A percentile compares a stretch with the other conserved stretches of the same genome.
Evolutionary conservation across 53 echinoderm and acorn worm species (phyloP).

Genomic region (Glandiceps talaboti): DNA sequence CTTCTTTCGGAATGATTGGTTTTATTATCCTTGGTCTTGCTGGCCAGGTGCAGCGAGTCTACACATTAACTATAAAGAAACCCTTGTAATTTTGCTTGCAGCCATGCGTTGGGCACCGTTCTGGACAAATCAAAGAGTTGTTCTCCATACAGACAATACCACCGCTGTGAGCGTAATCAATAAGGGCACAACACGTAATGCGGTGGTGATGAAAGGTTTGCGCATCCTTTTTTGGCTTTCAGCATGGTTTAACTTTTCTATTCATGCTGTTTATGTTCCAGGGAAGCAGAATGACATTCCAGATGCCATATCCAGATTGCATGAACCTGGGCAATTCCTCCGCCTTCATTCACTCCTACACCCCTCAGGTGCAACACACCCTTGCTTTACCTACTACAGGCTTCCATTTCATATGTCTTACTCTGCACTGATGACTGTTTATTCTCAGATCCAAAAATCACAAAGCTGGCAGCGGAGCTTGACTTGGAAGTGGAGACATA

Average conservation of each 20-base stretch:
- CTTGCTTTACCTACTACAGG: too few species aligned
- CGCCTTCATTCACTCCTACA: neutral
- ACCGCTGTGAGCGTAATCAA: constrained; percentile 1
- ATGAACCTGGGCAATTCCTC: neutral
- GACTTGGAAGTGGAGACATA: neutral
- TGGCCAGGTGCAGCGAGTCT: constrained; percentile 6
- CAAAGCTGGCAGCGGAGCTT: neutral
- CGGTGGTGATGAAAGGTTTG: constrained; percentile 1
- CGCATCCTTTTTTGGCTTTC: constrained; percentile 9
- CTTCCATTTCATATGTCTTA: neutral
- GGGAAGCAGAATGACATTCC: constrained; percentile 1
- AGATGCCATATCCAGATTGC: constrained; percentile 1
- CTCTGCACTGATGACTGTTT: neutral
- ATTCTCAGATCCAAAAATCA: neutral
- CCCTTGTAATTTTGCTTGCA: neutral
- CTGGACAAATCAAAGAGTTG: neutral
- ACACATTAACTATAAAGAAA: constrained; percentile 10
- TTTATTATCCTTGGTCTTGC: neutral
- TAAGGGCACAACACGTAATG: constrained; percentile 3
- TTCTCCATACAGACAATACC: constrained; percentile 2
- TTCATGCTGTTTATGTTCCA: constrained; percentile 1
- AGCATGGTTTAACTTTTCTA: neutral
- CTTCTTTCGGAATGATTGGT: constrained; percentile 9
- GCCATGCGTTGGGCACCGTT: neutral
- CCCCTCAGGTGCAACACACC: too few species aligned